Evolutionary conservation across 2,113 vertebrate species (phyloP).

Genomic region (Raphicerus campestris): DNA sequence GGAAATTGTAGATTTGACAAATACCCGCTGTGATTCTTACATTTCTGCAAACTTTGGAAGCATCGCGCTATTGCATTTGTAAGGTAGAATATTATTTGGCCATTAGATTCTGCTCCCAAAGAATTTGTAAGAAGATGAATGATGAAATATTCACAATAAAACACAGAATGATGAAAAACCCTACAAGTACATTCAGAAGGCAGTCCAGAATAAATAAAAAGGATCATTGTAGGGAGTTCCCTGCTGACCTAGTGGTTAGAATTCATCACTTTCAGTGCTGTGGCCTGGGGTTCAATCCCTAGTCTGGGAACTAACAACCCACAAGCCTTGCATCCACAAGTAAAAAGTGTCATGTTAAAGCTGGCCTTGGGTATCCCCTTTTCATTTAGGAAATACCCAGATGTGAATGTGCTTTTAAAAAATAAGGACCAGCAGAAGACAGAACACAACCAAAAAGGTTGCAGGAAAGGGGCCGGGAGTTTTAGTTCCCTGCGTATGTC

Average conservation of each 20-base stretch:
- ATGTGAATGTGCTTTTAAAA: background rate
- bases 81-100: background rate
- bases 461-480: background rate
- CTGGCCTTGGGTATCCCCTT: background rate
- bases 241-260: background rate
- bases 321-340: background rate
- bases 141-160: background rate
- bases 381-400: background rate
- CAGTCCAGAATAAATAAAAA: background rate
- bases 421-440: background rate
- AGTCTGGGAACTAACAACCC: background rate
- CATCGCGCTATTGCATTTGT: background rate
- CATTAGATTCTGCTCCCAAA: background rate
- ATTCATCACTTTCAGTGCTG: background rate
- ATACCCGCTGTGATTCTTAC: background rate
- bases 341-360: background rate
- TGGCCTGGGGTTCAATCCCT: background rate
- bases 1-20: background rate
- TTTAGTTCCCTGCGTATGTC: background rate
- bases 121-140: background rate
- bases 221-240: background rate
- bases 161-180: background rate
- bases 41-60: background rate
- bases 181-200: background rate
- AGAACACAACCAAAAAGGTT: background rate